Conservation (phyloP, 2,888 invertebrate genomes). For the Cantharis rustica region DNA sequence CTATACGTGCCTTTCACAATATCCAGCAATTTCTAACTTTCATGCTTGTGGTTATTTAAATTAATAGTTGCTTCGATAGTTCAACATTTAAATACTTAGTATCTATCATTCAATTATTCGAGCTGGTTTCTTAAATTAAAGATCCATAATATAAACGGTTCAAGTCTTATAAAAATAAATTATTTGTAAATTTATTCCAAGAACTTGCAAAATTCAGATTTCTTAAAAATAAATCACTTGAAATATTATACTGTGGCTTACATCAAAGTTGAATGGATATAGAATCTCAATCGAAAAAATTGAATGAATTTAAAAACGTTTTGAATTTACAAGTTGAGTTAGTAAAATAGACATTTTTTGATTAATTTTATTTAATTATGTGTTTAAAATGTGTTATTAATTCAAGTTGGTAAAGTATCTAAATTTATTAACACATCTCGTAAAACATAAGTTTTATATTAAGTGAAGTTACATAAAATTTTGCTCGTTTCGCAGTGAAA, state of each 20-base stretch:
- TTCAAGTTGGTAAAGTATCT: neutral
- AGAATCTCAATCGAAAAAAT: neutral
- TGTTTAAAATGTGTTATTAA: neutral
- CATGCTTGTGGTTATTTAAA: neutral
- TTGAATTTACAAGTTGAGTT: neutral
- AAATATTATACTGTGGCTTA: neutral
- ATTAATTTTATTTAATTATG: neutral
- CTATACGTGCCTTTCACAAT: neutral
- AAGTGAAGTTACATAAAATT: neutral
- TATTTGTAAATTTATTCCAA: neutral
- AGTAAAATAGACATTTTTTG: neutral
- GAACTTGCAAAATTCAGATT: neutral
- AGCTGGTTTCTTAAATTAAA: neutral
- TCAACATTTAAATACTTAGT: neutral
- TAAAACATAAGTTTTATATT: neutral
- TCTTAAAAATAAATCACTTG: neutral
- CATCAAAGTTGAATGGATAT: neutral
- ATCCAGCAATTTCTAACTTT: neutral
- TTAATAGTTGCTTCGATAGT: neutral
- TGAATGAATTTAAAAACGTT: neutral
- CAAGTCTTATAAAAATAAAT: neutral
- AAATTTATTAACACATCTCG: neutral
- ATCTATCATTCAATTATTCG: too few relatives aligned
- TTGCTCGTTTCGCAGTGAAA: neutral
- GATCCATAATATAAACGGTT: neutral